Evolutionary conservation across 2,113 vertebrate genomes (phyloP).

Genomic region (Xenus cinereus): DNA sequence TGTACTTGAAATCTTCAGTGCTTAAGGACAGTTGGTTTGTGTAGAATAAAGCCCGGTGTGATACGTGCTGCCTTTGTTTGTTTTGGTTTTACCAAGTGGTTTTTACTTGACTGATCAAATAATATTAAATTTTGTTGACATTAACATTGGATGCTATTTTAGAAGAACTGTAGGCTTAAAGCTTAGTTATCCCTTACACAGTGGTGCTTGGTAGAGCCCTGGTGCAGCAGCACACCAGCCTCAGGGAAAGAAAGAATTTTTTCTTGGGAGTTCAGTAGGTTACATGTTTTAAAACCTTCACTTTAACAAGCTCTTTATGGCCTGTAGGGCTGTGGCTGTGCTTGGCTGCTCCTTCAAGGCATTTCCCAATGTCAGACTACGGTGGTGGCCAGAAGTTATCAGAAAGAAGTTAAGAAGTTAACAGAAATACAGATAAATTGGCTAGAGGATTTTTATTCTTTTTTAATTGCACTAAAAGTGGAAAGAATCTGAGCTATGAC

Average conservation of each 20-base stretch:
- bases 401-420: background rate
- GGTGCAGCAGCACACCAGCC: background rate
- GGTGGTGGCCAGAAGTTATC: background rate
- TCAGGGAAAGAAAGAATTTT: background rate
- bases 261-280: background rate
- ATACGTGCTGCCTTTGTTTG: background rate
- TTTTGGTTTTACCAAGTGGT: background rate
- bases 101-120: slow-evolving; percentile 2
- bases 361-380: background rate
- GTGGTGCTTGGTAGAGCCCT: background rate
- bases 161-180: background rate
- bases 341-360: background rate
- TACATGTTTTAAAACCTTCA: background rate
- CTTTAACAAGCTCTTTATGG: background rate
- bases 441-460: background rate
- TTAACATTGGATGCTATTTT: background rate
- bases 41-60: background rate
- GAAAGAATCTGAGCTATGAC: background rate
- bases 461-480: background rate
- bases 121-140: background rate
- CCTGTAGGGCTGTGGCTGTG: background rate
- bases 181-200: background rate
- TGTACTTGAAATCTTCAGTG: background rate
- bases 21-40: background rate
- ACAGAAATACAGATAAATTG: background rate